Base-by-base conservation (phyloP, 2,113 vertebrate genomes). In the Campylorhamphus procurvoides region DNA sequence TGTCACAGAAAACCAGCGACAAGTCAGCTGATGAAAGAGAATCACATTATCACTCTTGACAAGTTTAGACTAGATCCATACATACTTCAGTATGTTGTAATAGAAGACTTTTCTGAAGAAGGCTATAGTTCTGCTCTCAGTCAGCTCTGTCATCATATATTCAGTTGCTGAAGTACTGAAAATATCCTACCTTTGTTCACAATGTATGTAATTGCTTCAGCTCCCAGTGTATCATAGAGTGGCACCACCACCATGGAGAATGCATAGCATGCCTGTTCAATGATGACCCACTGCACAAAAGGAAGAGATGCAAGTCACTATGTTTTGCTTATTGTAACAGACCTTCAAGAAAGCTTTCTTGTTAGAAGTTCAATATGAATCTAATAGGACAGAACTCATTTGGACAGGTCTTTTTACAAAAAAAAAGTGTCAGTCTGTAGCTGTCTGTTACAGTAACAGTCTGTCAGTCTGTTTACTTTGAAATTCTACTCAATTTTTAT, bases 231-330 rank as follows among this genome's bases (percentile, higher is more conserved):
- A 85, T 99, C 99, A 6, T 99, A 99, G 52, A 99, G 98, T 0
- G 99, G 99, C n/a, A 99, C 98, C 3, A 97, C 86, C 96, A 99
- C 99, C 98, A 99, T 97, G 19, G 99, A 99, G 95, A 98, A 99
- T 0, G 99, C 94, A 85, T 99, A 99, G 92, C 99, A 99, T 31
- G 97, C 99, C 90, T 99, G 97, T 92, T 99, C 99, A 64, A 99
- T 97, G 87, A 99, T 99, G 66, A 98, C 98, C 99, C 99, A 99
- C 99, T 99, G 95, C 55, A 96, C 52, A 94, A 39, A 84, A 92
- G 14, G 60, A 66, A 71, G 53, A 95, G 10, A 92, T 14, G 1
- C 4, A 53, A 74, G 56, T 88, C 29, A 52, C 31, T 53, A 3
- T 0, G 3, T 7, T 56, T 59, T 66, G 23, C 53, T 69, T 62